Evolutionary conservation across 2,113 vertebrate species (phyloP).

Genomic region (Cnemophilus loriae): DNA sequence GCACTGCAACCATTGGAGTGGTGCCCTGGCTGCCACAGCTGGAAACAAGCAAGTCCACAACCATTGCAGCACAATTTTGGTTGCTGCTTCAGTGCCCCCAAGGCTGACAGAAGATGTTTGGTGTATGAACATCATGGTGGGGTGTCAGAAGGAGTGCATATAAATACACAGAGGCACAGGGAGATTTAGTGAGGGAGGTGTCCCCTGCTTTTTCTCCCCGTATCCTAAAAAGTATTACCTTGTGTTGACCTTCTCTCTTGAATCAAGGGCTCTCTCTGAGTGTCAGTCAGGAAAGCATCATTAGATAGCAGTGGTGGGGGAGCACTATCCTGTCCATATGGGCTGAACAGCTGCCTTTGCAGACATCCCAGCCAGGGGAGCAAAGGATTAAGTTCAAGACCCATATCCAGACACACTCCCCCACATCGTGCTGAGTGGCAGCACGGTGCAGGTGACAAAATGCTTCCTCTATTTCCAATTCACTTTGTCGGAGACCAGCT

Average conservation of each 20-base stretch:
- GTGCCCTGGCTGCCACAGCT: neutral
- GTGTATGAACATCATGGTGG: neutral
- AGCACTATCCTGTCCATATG: constrained; percentile 22
- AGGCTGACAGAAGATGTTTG: neutral
- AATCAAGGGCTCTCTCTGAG: constrained; percentile 10
- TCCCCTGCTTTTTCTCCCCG: neutral
- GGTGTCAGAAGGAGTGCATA: neutral
- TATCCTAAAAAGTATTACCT: neutral
- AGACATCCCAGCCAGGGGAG: constrained; percentile 1
- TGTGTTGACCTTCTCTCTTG: constrained; percentile 8
- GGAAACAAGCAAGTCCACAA: neutral
- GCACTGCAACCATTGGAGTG: neutral
- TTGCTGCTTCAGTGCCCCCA: neutral
- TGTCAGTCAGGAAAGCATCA: constrained; percentile 3
- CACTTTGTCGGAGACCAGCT: neutral
- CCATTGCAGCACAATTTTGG: neutral
- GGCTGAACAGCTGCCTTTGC: constrained; percentile 52
- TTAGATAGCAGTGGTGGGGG: neutral
- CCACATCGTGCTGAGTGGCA: neutral
- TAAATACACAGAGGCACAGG: neutral
- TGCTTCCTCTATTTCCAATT: constrained; percentile 21
- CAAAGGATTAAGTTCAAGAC: constrained; percentile 45
- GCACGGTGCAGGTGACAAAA: neutral
- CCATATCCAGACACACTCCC: neutral
- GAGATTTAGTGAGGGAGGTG: accelerated